phyloP scores from a whole-genome alignment of 2,113 vertebrate genomes.

The Rhynchopsitta pachyrhyncha region DNA sequence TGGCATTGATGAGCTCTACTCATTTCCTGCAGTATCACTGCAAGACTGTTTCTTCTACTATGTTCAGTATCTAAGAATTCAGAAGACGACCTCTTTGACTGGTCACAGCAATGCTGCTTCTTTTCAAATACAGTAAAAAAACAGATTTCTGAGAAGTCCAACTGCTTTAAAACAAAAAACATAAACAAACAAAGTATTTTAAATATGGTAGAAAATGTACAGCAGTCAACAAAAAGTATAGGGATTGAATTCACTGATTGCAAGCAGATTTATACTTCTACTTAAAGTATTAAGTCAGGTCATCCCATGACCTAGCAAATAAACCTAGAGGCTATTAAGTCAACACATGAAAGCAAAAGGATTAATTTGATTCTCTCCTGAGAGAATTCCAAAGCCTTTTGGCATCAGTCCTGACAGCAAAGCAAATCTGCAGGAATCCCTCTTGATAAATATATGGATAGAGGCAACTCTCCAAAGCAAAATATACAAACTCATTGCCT shows the following conservation, averaged over 20 bases:
- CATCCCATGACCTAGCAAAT: background rate
- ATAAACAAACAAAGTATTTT: background rate
- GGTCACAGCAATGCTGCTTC: background rate
- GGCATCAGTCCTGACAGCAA: background rate
- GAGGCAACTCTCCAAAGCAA: background rate
- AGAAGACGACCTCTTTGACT: background rate
- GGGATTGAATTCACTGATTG: background rate
- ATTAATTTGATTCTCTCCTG: constrained; percentile 5
- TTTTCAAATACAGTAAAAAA: background rate
- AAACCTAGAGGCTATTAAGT: background rate
- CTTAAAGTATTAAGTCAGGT: background rate
- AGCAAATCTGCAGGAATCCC: background rate
- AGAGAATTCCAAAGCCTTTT: constrained; percentile 2
- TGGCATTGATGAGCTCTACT: background rate
- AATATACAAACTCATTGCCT: background rate
- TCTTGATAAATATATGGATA: background rate
- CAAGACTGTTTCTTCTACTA: background rate
- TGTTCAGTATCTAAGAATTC: background rate
- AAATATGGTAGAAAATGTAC: background rate
- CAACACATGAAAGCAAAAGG: background rate
- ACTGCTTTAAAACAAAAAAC: background rate
- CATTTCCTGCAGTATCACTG: background rate
- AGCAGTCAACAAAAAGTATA: background rate
- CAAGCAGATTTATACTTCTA: background rate
- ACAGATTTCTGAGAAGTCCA: background rate